Evolutionary conservation across 2,113 vertebrate genomes (phyloP).

Genomic region (Pseudorectes ferrugineus): DNA sequence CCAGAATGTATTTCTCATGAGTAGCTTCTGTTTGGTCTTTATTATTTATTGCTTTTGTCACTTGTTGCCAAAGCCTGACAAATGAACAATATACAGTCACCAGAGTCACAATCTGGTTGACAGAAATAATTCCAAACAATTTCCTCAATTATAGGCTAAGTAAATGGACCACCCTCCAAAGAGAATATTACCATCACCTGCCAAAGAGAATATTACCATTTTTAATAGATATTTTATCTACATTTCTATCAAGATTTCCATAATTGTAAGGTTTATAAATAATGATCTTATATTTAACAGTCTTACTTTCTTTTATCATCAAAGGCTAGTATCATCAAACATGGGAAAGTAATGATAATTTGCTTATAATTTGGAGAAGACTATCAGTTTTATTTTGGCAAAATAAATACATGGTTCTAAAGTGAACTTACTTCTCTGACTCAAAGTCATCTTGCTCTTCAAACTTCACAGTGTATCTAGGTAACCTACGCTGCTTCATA

Average conservation of each 20-base stretch:
- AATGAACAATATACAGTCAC: neutral
- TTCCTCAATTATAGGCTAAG: neutral
- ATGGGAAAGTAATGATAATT: neutral
- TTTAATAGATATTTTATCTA: neutral
- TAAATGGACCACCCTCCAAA: neutral
- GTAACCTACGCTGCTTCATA: conserved; percentile 86
- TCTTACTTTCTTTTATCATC: neutral
- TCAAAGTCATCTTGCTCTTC: conserved; percentile 94
- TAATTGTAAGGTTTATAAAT: neutral
- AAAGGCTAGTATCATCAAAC: neutral
- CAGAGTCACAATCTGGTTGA: neutral
- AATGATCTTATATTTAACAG: neutral
- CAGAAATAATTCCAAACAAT: neutral
- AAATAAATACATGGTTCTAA: neutral
- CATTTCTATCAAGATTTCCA: neutral
- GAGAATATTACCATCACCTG: neutral
- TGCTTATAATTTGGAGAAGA: neutral
- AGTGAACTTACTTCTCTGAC: conserved; percentile 86
- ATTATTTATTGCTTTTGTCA: conserved; percentile 93
- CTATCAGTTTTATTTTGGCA: neutral
- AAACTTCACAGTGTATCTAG: conserved; percentile 85
- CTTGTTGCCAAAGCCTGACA: conserved; percentile 94
- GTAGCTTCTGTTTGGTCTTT: conserved; percentile 98
- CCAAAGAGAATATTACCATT: neutral
- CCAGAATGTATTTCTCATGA: conserved; percentile 92